Conservation (phyloP, 2,113 vertebrate species). For the Indri indri region DNA sequence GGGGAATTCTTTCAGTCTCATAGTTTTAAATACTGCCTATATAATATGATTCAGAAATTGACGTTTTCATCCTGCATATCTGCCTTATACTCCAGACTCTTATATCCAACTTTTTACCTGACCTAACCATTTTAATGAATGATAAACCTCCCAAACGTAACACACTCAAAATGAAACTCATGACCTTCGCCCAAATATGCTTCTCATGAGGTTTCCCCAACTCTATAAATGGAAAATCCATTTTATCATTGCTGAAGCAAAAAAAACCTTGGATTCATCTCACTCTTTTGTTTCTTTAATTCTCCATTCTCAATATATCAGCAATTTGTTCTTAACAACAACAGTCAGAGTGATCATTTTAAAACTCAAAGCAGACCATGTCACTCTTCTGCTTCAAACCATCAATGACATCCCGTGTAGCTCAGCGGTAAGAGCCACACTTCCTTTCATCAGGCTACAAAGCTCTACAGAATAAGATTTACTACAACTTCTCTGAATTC, state of each 20-base stretch:
- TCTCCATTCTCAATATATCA: background rate
- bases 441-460: background rate
- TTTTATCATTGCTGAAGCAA: background rate
- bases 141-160: background rate
- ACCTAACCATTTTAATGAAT: background rate
- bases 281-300: background rate
- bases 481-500: background rate
- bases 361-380: background rate
- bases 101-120: background rate
- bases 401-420: background rate
- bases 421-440: background rate
- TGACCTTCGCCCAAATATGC: background rate
- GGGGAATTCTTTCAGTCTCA: background rate
- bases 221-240: background rate
- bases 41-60: background rate
- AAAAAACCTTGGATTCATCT: background rate
- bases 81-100: background rate
- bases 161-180: background rate
- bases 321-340: background rate
- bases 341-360: background rate
- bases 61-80: background rate
- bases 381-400: background rate
- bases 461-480: background rate
- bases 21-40: background rate
- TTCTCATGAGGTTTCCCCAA: background rate